Evolutionary conservation across 2,797 vertebrate genomes (phyloP), one percentile per base, ranked within the genome.

Genomic region (Hylomyscus alleni): DNA sequence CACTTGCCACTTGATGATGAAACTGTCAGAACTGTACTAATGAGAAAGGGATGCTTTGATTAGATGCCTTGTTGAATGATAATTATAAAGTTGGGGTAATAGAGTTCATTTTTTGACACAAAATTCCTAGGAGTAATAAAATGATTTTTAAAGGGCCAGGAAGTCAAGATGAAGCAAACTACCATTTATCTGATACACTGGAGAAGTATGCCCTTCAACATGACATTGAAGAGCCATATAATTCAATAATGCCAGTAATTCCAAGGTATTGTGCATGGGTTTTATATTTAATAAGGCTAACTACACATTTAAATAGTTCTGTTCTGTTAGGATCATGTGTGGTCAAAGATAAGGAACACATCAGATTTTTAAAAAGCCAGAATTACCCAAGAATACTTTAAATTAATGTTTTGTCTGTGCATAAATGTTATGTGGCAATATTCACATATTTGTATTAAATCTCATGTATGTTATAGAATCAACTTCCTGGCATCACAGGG

Each of bases 1-100:
- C 84, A 92, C 91, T 97, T 95, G 94, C 89, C 86, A 83, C 81
- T 95, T 95, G 96, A 94, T 97, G 96, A 96, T 97, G 95, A 95
- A 95, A 90, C 96, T 95, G 93, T 96, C 97, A 97, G 95, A 91
- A 90, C n/a, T 94, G 7, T 90, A 93, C 91, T 98, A 97, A 97
- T 97, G 97, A 98, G 96, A 97, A 95, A 95, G 83, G 89, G 65
- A 92, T 82, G 34, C 86, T 96, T 96, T 96, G 92, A 96, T 96
- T 96, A 95, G 92, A 80, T 88, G 67, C 44, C 81, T 91, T 97
- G 87, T 92, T 95, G 91, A 97, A 95, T 97, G 84, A 94, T 97
- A 95, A 98, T 96, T 97, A 96, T 69, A 91, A 82, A 94, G 58
- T 96, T 96, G 91, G 77, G 75, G 89, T 97, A 96, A 97, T 60